Evolutionary conservation across 2,888 invertebrate species (phyloP), one percentile per base, ranked within the genome.

Genomic region (Mechanitis mazaeus): DNA sequence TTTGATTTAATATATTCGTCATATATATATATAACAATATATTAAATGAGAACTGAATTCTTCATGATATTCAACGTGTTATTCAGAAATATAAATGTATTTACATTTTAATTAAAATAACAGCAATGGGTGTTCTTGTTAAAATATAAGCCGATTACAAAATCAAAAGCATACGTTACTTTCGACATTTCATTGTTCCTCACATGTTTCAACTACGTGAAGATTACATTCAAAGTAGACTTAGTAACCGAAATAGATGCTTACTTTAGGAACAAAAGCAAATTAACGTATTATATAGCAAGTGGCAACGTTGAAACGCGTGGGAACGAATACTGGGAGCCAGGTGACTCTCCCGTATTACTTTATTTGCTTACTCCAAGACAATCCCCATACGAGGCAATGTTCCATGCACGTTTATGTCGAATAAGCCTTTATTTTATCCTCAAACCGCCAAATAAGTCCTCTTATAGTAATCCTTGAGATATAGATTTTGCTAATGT

Each of bases 341-440:
- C 88, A 87, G 84, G 85, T 87, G 85, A 78, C 75, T 73, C 66
- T 68, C 64, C 68, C 72, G 73, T 76, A 73, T 79, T 76, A 80
- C 77, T 79, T 80, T 82, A 82, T 84, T 83, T 81, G 76, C 78
- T 77, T 77, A 77, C 76, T 71, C 69, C 67, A 69, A 71, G 68
- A 71, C 74, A 75, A 75, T 75, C 75, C 76, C 68, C 72, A 72
- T 79, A 78, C 70, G 72, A 73, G 68, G 72, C 75, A 73, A 79
- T 75, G 77, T 81, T 73, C 74, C 74, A 70, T 75, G 71, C 74
- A 69, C 74, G 74, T 71, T 77, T 75, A 75, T 70, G 73, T 74
- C 70, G 78, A 81, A 81, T 83, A 83, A 85, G 78, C 80, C 76
- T 79, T 82, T 84, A 79, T 83, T 82, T 83, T 77, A 83, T 81